A percentile compares a stretch with the other conserved stretches of the same genome.
Conservation (phyloP, 1,140 invertebrate genomes). For the Diorhabda sublineata region DNA sequence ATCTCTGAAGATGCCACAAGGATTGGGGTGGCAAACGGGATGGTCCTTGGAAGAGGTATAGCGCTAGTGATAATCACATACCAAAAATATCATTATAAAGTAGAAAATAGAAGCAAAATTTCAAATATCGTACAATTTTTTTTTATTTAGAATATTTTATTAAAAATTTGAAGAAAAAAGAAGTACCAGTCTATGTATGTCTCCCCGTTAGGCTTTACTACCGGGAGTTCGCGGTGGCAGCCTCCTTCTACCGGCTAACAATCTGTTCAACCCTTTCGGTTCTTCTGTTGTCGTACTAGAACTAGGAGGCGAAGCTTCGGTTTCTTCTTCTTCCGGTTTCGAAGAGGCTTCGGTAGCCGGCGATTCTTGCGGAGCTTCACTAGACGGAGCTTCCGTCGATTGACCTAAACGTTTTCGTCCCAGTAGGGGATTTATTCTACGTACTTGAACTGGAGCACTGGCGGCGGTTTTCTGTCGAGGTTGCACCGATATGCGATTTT, state of each 20-base stretch:
- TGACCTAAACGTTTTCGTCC: constrained; percentile 36
- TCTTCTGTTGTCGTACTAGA: constrained; percentile 52
- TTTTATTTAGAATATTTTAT: no score
- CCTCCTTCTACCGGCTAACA: constrained; percentile 58
- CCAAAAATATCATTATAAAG: no score
- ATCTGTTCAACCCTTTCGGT: constrained; percentile 54
- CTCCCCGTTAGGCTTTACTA: constrained; percentile 30
- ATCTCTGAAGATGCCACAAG: no score
- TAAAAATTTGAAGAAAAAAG: no score
- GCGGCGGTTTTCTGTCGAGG: constrained; percentile 36
- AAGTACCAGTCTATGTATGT: neutral
- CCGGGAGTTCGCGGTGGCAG: constrained; percentile 55
- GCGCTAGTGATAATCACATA: no score
- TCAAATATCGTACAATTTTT: no score
- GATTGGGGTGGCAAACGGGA: no score
- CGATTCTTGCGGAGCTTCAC: constrained; percentile 36
- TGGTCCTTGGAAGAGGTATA: no score
- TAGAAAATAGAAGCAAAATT: no score
- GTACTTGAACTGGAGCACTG: constrained; percentile 42
- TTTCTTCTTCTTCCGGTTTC: constrained; percentile 47
- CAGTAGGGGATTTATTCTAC: constrained; percentile 39
- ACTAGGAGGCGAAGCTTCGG: constrained; percentile 46
- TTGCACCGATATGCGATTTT: constrained; percentile 33
- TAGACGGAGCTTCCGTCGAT: constrained; percentile 36
- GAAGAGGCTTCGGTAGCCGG: constrained; percentile 21